Base-by-base conservation (phyloP, 1,140 invertebrate genomes). In the Drosophila funebris region DNA sequence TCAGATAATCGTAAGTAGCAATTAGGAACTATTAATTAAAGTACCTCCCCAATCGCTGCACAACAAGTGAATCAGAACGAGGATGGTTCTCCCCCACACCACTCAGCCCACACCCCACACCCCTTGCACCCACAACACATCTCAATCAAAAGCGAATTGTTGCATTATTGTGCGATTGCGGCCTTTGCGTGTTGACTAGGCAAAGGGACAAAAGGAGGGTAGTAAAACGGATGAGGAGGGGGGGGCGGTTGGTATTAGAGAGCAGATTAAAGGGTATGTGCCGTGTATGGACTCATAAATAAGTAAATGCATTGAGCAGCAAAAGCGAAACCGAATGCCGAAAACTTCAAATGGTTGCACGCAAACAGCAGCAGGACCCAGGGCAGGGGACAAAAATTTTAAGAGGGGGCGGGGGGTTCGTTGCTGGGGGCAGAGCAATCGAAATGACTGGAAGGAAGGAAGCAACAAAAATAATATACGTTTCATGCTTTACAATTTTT, bases 281-380 rank as follows among this genome's bases (percentile, higher is more conserved):
- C 29, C 11, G 13, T 58, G 57, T 63, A 39, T 54, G 41, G 24
- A 16, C 43, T 66, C 53, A 72, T 72, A 64, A 72, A 72, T 60
- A 60, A 60, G n/a, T 66, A 57, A 72, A 64, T 66, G 69, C 64
- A 66, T 56, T 41, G 11, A 24, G 20, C 27, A 7, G 13, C 62
- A 29, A 52, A 60, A 50, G 27, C 8, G 27, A 57, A 44, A 52
- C n/a, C 20, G 37, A 60, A 58, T 37, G 16, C 14, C 24, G 31
- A 56, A 57, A 31, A 50, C 46, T 50, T 50, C 46, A 50, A 50
- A 50, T 27, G 46, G 13, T 18, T 50, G 27, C 48, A 52, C 48
- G 48, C 48, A 52, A 52, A 29, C 24, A 11, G n/a, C n/a, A 29
- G 24, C 46, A 52, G 29, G 29, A 48, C 13, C 13, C 3, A 5